Evolutionary conservation across 1,140 invertebrate species (phyloP).

Genomic region (Hylyphantes graminicola): DNA sequence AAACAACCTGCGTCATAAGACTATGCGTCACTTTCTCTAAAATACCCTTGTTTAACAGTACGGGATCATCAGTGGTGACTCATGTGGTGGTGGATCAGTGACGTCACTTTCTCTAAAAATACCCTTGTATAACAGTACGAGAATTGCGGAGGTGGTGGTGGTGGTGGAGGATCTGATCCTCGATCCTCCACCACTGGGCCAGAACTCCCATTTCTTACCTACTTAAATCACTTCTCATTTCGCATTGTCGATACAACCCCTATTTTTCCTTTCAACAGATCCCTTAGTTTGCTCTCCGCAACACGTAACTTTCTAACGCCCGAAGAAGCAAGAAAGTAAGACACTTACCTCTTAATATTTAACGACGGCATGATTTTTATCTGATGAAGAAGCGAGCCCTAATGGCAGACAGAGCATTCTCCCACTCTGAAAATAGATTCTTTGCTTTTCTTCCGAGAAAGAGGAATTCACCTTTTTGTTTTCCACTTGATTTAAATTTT

Average conservation of each 20-base stretch:
- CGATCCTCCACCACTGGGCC: no score
- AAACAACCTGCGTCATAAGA: no score
- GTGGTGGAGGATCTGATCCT: no score
- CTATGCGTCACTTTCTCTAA: no score
- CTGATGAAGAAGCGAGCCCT: conserved; percentile 46
- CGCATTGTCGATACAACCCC: not conserved
- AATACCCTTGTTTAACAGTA: no score
- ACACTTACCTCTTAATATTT: conserved; percentile 40
- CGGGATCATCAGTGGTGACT: no score
- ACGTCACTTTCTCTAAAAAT: no score
- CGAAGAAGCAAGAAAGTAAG: conserved; percentile 25
- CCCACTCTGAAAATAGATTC: not conserved
- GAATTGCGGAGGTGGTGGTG: no score
- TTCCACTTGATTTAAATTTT: conserved; percentile 24
- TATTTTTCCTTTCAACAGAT: not conserved
- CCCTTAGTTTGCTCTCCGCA: conserved; percentile 23
- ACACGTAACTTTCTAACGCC: conserved; percentile 35
- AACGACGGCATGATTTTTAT: conserved; percentile 50
- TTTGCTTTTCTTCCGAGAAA: not conserved
- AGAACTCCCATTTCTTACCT: no score
- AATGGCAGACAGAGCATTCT: conserved; percentile 6
- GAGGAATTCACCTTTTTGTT: not conserved
- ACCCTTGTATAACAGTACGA: no score
- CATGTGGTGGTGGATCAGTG: no score
- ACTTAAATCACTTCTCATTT: not conserved